Evolutionary conservation across 2,113 vertebrate genomes (phyloP), one percentile per base, ranked within the genome.

Genomic region (Carassius auratus): DNA sequence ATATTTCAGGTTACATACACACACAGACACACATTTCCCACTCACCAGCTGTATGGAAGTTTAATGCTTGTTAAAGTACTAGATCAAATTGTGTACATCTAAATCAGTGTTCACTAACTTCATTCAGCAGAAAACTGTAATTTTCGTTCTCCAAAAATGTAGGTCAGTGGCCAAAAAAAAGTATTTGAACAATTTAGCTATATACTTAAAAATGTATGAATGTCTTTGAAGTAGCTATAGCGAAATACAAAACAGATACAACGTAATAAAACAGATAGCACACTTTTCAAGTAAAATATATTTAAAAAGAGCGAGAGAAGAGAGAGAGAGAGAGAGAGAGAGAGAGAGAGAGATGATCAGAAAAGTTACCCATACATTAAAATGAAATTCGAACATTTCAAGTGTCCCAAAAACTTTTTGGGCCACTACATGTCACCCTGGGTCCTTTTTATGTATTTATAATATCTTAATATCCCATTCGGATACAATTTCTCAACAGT

Each of bases 401-500:
- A 26, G 12, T 48, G 71, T 45, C 12, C 8, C 13, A 74, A 48
- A 74, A 23, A 74, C 42, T 23, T 74, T 13, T 13, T 4, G 36
- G 38, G 21, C 21, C 42, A 45, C 71, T 48, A 6, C 13, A 30
- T 30, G n/a, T 66, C 10, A 48, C 10, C 2, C 12, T 42, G 2
- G 45, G 19, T 48, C 21, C 5, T 3, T 78, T 48, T 42, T 8
- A 42, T 21, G 30, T 57, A 52, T 77, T 42, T 42, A 3, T 30
- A 45, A 26, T 66, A 48, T 48, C n/a, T 64, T 62, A 42, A 26
- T 26, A 64, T 8, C 15, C 45, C 42, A 8, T 92, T 88, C 26
- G 57, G 59, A 76, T 62, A 64, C 17, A 10, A 76, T 48, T 62
- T 61, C 59, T 26, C 13, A 80, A 26, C 38, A 26, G n/a, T 26